Evolutionary conservation across 2,113 vertebrate species (phyloP), one percentile per base, ranked within the genome.

Genomic region (Siniperca knerii): DNA sequence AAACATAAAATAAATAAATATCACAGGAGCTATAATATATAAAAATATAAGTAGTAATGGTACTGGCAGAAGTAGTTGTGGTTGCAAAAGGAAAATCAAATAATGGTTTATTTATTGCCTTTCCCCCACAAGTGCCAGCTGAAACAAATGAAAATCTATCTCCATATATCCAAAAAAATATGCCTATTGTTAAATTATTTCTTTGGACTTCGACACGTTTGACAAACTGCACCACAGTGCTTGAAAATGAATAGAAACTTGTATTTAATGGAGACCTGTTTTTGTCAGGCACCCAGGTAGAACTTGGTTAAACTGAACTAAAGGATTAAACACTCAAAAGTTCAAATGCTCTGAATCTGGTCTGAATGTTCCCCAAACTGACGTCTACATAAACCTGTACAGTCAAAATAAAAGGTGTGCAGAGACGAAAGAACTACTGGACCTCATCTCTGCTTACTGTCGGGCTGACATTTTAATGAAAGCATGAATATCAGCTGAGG

Each of bases 391-490:
- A 20, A 4, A 20, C 20, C 8, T 70, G 4, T 4, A 8, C 10
- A 54, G 35, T 52, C 12, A 35, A 62, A 20, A 65, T 33, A 48
- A 4, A 48, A 42, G 46, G 21, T 23, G 61, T 40, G 46, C 20
- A 37, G 16, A 84, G 21, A 13, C 5, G 1, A 57, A 23, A 23
- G 35, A 68, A 9, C 5, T 16, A 10, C 35, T 20, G 40, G 29
- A 50, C 50, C 44, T 79, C 71, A 35, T 60, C 21, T 18, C 37
- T n/a, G 25, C 54, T 16, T 33, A 57, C 71, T 54, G 37, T 46
- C 65, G 50, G 29, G 8, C 70, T 83, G 80, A 83, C 48, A 77
- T 75, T 66, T 70, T 23, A 85, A 89, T 81, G 37, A 88, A 82
- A 81, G 10, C 86, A 72, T 66, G 18, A 58, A 74, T 69, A 88